These are phyloP conservation scores for Gonioctena quinquepunctata DNA, from an alignment of 1,140 invertebrate species.

Conservation along the genomic window DNA sequence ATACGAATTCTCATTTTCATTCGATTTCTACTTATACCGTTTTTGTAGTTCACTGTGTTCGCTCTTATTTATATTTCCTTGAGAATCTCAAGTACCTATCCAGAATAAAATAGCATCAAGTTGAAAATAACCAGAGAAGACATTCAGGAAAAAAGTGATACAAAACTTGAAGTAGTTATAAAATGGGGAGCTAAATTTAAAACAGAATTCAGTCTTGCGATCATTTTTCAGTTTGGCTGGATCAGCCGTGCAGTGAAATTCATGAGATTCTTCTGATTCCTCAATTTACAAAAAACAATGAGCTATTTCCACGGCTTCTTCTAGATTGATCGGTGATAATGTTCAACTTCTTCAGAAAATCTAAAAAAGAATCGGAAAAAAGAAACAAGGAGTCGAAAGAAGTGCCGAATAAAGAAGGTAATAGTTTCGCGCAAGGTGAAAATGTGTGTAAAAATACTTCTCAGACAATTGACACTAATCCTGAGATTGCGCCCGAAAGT, in stretches of 20 bases:
- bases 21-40: neutral
- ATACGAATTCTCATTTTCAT: neutral
- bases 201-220: neutral
- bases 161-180: neutral
- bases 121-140: conserved; percentile 7
- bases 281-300: too few relatives aligned
- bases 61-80: neutral
- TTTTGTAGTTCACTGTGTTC: neutral
- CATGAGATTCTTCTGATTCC: neutral
- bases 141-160: neutral
- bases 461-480: conserved; percentile 23
- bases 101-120: neutral
- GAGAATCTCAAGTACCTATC: neutral
- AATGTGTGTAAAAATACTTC: conserved; percentile 47
- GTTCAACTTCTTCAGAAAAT: conserved; percentile 49
- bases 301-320: too few relatives aligned
- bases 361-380: conserved; percentile 43
- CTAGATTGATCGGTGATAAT: conserved; percentile 32
- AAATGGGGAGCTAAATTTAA: conserved; percentile 4
- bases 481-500: conserved; percentile 36
- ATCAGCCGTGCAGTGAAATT: neutral
- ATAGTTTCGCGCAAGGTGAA: conserved; percentile 14
- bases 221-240: neutral
- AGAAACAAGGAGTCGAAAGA: conserved; percentile 19
- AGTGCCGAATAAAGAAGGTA: too few relatives aligned